Evolutionary conservation across 2,797 vertebrate genomes (phyloP), one percentile per base, ranked within the genome.

Genomic region (Pampus argenteus): DNA sequence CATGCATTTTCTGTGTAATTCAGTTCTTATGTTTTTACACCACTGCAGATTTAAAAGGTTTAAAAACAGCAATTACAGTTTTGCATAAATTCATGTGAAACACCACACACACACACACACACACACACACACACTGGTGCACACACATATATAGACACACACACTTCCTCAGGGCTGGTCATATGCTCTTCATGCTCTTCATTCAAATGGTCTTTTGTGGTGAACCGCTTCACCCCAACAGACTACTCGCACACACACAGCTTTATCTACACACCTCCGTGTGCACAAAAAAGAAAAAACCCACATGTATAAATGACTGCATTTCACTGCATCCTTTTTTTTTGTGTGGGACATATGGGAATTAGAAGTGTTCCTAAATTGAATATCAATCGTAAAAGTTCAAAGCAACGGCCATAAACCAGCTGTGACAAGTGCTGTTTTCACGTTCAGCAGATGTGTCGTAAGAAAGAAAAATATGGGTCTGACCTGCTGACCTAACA

Each of bases 171-270:
- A 2, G 50, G 69, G 48, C 65, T 51, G 70, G 51, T 82, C 63
- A 70, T 71, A 45, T 66, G 66, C 68, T 63, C 68, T 63, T 64
- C 3, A 2, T 62, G 48, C 60, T 75, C 67, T 48, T 62, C 56
- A 50, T 63, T 80, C 69, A 60, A 58, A 82, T 73, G 60, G 64
- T 67, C 67, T 82, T 82, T 86, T 85, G 82, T 81, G 67, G 52
- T 65, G 57, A 75, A 69, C 67, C 6, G 40, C 40, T 57, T 75
- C 5, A 23, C 55, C 34, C 60, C 73, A 5, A 23, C 57, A 62
- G 50, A 74, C 65, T 80, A 78, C 75, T 48, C 82, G 75, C 36
- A 62, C 56, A 52, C 59, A 59, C 18, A 64, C 29, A 59, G 50
- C 50, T 47, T 17, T 62, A 40, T 18, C 26, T 5, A 20, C 59